These are phyloP conservation scores for Sinocyclocheilus anshuiensis DNA, from an alignment of 2,113 vertebrate species.

Conservation along the genomic window DNA sequence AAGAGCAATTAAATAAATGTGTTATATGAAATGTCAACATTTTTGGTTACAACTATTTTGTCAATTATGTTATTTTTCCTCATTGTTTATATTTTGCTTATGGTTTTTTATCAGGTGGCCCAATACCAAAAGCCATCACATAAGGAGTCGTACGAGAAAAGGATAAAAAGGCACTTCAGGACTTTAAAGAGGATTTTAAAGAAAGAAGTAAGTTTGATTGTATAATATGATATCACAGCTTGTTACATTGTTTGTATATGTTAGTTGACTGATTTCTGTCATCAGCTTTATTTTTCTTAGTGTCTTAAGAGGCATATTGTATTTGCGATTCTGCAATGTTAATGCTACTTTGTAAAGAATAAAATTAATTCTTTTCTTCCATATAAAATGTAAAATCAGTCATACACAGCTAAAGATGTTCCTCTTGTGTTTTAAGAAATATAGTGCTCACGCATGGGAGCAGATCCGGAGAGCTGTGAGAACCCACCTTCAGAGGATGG, in stretches of 20 bases:
- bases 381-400: background rate
- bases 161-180: slow-evolving; percentile 39
- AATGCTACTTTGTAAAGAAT: background rate
- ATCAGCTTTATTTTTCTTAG: background rate
- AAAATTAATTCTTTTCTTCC: background rate
- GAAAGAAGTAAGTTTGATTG: slow-evolving; percentile 37
- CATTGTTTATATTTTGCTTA: background rate
- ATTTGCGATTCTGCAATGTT: background rate
- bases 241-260: background rate
- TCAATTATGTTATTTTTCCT: background rate
- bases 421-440: slow-evolving; percentile 33
- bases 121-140: background rate
- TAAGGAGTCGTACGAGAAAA: background rate
- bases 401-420: background rate
- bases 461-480: slow-evolving; percentile 28
- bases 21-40: background rate
- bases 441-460: slow-evolving; percentile 31
- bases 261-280: background rate
- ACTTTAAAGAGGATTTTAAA: slow-evolving; percentile 30
- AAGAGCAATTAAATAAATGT: background rate
- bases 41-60: background rate
- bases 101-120: slow-evolving; percentile 18
- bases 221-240: background rate
- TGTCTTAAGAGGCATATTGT: background rate
- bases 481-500: slow-evolving; percentile 44